phyloP scores from a whole-genome alignment of 2,888 invertebrate genomes.

The Ernsta delagoae region DNA sequence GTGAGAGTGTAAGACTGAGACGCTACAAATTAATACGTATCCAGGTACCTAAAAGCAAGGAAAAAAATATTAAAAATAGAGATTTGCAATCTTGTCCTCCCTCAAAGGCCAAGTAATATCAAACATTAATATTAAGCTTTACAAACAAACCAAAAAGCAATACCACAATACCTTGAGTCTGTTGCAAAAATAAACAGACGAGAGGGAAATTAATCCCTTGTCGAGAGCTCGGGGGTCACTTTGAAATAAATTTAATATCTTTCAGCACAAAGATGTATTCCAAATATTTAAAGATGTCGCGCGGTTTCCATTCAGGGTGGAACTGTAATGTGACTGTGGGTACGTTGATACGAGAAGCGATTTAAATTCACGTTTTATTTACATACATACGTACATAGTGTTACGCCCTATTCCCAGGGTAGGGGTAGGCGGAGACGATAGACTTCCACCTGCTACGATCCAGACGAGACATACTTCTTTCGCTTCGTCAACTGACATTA shows the following conservation, averaged over 20 bases:
- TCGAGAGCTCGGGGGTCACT: conserved; percentile 8
- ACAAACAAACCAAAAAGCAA: conserved; percentile 17
- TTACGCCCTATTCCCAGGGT: too few relatives aligned
- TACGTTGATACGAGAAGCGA: too few relatives aligned
- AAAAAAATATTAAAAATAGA: background rate
- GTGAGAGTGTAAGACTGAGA: too few relatives aligned
- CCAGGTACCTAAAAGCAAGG: too few relatives aligned
- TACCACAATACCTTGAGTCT: conserved; percentile 10
- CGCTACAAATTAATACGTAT: too few relatives aligned
- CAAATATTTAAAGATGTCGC: conserved; percentile 32
- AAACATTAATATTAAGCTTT: conserved; percentile 24
- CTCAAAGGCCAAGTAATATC: background rate
- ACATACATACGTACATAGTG: too few relatives aligned
- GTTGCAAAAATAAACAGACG: conserved; percentile 27
- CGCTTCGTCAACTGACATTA: too few relatives aligned
- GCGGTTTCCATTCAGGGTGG: background rate
- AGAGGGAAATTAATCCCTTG: conserved; percentile 23
- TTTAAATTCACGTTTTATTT: too few relatives aligned
- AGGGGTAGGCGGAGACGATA: too few relatives aligned
- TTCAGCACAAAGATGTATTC: conserved; percentile 30
- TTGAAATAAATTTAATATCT: conserved; percentile 37
- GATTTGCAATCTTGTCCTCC: background rate
- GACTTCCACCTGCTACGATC: too few relatives aligned
- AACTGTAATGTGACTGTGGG: too few relatives aligned
- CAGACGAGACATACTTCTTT: too few relatives aligned